These are phyloP conservation scores for Subanguina moxae DNA, from an alignment of 1,140 invertebrate genomes.

Conservation along the genomic window DNA sequence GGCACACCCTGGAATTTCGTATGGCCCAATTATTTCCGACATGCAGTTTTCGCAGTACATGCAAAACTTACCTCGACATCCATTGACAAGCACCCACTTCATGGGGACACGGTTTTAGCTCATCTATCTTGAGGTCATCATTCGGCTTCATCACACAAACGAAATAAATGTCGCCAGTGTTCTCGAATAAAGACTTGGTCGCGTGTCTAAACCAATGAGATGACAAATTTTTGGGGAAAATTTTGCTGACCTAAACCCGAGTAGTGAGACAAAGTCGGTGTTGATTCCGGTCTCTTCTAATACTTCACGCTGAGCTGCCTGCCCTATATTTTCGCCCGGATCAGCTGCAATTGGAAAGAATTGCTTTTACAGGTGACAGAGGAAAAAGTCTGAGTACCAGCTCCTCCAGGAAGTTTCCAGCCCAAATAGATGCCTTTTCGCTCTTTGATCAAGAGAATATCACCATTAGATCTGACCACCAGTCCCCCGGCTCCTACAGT, in stretches of 20 bases:
- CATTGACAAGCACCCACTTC: conserved; percentile 26
- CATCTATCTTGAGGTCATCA: conserved; percentile 26
- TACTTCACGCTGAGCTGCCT: conserved; percentile 76
- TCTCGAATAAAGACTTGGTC: neutral
- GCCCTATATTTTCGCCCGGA: conserved; percentile 65
- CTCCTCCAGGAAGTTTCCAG: conserved; percentile 88
- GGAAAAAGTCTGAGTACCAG: conserved; percentile 60
- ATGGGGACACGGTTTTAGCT: conserved; percentile 19
- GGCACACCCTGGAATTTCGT: no score
- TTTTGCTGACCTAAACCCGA: conserved; percentile 65
- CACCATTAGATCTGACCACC: conserved; percentile 72
- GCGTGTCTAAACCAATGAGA: neutral
- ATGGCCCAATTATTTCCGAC: no score
- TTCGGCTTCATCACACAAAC: conserved; percentile 32
- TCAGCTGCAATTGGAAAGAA: conserved; percentile 63
- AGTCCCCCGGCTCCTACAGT: conserved; percentile 72
- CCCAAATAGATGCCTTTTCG: conserved; percentile 27
- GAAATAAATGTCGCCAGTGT: conserved; percentile 27
- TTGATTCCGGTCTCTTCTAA: conserved; percentile 80
- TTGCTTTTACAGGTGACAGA: neutral
- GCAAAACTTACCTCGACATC: conserved; percentile 20
- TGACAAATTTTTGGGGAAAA: no score
- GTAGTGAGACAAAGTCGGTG: conserved; percentile 71
- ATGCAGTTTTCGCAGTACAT: no score
- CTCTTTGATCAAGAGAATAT: conserved; percentile 63